Conservation (phyloP, 2,113 vertebrate genomes). For the Rhinopomastus cyanomelas region DNA sequence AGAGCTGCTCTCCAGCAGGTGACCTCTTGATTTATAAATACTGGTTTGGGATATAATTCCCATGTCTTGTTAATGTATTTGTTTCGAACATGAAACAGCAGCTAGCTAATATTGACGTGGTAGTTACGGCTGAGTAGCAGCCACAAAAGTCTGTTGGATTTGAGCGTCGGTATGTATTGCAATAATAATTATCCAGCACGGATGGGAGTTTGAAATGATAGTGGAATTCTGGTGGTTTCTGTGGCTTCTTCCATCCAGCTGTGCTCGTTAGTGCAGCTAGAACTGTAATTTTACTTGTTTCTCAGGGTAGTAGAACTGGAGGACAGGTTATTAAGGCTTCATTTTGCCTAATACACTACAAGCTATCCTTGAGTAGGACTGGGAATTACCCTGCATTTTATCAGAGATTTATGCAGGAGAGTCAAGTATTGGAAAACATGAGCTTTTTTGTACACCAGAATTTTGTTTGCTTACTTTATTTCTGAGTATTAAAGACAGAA, state of each 20-base stretch:
- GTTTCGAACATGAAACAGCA: not conserved
- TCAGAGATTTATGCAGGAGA: not conserved
- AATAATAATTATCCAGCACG: not conserved
- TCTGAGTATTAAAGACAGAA: slow-evolving; percentile 30
- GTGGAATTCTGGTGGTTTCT: not conserved
- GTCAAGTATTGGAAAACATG: not conserved
- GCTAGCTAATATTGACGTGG: not conserved
- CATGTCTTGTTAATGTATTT: not conserved
- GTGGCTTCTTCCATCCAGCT: not conserved
- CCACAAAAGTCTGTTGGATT: not conserved
- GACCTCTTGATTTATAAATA: not conserved
- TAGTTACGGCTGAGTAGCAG: not conserved
- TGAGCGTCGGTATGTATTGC: not conserved
- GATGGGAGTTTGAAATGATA: not conserved
- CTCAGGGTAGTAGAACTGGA: not conserved
- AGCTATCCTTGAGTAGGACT: not conserved
- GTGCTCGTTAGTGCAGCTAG: not conserved
- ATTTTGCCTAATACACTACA: not conserved
- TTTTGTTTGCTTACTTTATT: slow-evolving; percentile 34
- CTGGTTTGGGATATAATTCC: not conserved
- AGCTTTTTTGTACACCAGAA: not conserved
- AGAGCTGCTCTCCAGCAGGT: not conserved
- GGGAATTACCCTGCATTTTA: not conserved
- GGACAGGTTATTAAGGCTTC: not conserved
- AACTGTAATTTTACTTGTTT: not conserved